A percentile compares a stretch with the other conserved stretches of the same genome.
These are phyloP conservation scores for Lepidiolamprologus cunningtoni DNA, from an alignment of 2,113 vertebrate genomes.

Conservation along the genomic window DNA sequence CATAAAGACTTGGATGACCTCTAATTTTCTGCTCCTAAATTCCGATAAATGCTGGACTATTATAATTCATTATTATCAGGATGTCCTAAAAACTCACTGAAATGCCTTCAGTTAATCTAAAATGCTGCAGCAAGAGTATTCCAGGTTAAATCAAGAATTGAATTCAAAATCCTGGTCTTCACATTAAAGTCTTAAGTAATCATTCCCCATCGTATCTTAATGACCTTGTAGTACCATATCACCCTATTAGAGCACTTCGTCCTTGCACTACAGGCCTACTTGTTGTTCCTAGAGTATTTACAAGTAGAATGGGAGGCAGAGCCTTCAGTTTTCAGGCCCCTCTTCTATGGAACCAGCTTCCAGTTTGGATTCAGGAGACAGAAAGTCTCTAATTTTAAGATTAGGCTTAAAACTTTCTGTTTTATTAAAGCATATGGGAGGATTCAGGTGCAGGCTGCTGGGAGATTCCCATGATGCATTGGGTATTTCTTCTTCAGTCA, in stretches of 20 bases:
- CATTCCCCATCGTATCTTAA: neutral
- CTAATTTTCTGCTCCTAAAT: no score
- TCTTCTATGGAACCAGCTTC: neutral
- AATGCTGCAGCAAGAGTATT: neutral
- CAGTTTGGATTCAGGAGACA: neutral
- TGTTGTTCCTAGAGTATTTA: neutral
- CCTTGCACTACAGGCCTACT: accelerated
- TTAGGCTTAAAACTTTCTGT: neutral
- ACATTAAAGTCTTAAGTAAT: neutral
- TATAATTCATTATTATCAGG: no score
- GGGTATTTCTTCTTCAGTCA: neutral
- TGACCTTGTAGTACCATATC: neutral
- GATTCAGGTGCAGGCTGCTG: neutral
- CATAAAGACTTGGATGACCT: no score
- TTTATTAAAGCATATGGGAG: neutral
- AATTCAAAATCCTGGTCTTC: neutral
- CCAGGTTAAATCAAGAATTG: neutral
- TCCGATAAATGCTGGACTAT: no score
- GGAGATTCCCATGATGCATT: neutral
- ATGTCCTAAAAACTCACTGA: no score
- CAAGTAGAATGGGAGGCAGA: neutral
- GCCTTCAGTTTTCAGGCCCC: neutral
- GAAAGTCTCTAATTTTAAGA: neutral
- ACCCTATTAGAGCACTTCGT: neutral
- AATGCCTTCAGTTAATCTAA: no score